phyloP scores from a whole-genome alignment of 1,140 invertebrate species.

The Lasioglossum baleicum region DNA sequence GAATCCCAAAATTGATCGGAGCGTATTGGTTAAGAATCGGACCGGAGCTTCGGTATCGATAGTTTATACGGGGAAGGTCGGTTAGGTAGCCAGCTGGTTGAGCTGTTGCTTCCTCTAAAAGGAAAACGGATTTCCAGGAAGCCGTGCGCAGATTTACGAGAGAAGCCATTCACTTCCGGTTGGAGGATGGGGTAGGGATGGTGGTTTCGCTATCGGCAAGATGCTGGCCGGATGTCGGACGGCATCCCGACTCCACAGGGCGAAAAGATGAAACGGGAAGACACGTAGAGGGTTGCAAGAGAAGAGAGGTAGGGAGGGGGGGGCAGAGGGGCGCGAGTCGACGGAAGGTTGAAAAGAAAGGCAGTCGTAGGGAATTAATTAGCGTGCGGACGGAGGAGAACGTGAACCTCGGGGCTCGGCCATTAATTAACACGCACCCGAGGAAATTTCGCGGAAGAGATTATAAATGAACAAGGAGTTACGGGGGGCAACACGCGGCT shows the following conservation, averaged over 20 bases:
- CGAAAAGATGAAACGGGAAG: background rate
- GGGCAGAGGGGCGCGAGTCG: no score
- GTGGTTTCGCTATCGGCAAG: background rate
- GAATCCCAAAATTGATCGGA: no score
- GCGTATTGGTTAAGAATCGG: background rate
- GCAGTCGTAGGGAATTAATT: constrained; percentile 47
- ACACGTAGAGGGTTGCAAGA: no score
- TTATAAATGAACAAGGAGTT: constrained; percentile 58
- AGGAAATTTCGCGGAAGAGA: constrained; percentile 59
- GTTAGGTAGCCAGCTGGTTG: no score
- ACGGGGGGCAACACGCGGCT: constrained; percentile 29
- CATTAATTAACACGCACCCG: constrained; percentile 61
- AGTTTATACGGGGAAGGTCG: background rate
- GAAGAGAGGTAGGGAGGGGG: no score
- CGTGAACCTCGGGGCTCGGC: constrained; percentile 8
- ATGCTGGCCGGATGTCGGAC: background rate
- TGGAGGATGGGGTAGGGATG: background rate
- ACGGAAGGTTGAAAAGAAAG: background rate
- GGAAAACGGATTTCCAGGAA: background rate
- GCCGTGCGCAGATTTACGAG: background rate
- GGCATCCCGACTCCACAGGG: background rate
- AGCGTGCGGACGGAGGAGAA: constrained; percentile 19
- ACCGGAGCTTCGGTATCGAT: background rate
- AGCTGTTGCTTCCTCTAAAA: background rate
- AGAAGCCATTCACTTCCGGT: background rate